Conservation (phyloP, 1,140 invertebrate species). For the Contarinia nasturtii region DNA sequence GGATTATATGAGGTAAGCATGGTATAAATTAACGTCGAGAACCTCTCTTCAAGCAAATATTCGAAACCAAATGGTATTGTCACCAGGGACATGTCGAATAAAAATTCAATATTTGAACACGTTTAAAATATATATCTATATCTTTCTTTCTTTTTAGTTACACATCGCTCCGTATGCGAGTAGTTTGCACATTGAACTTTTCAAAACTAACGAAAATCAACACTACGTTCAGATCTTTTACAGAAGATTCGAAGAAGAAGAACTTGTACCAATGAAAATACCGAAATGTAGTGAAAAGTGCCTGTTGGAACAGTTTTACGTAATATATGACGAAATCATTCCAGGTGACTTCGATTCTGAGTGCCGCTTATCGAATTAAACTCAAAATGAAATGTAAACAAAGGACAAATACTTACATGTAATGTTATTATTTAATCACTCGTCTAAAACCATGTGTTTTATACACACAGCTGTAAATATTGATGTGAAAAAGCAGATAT, state of each 20-base stretch:
- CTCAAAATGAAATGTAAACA: too few species aligned
- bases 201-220: slow-evolving; percentile 15
- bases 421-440: too few species aligned
- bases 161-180: slow-evolving; percentile 54
- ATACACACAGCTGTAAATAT: too few species aligned
- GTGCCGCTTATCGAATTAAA: slow-evolving; percentile 3
- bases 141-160: slow-evolving; percentile 3
- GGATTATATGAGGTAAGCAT: slow-evolving; percentile 40
- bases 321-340: too few species aligned
- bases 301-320: too few species aligned
- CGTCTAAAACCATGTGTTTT: too few species aligned
- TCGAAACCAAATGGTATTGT: too few species aligned
- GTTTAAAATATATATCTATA: neutral
- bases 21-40: neutral
- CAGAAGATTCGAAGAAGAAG: slow-evolving; percentile 30
- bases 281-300: too few species aligned
- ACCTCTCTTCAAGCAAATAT: too few species aligned
- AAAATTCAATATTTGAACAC: neutral
- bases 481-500: too few species aligned
- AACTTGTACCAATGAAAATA: too few species aligned
- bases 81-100: neutral
- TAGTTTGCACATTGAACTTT: slow-evolving; percentile 50
- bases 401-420: too few species aligned
- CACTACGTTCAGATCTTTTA: slow-evolving; percentile 32
- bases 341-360: slow-evolving; percentile 11